Percentiles rank a stretch among this genome's conserved stretches.
phyloP scores from a whole-genome alignment of 2,888 invertebrate genomes.

The Syritta pipiens region DNA sequence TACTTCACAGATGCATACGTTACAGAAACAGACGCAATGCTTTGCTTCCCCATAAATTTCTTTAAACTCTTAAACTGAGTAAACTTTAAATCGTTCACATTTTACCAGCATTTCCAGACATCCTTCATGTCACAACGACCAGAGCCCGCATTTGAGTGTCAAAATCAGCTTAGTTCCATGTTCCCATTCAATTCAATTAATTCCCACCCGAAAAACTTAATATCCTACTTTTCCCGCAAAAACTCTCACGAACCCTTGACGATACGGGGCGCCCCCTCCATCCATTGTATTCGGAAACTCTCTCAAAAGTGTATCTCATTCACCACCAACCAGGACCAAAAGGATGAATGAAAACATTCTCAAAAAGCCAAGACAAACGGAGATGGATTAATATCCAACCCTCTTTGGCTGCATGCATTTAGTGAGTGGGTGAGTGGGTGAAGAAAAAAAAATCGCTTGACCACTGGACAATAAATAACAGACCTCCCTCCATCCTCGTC shows the following conservation, averaged over 20 bases:
- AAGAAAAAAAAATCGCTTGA: slow-evolving; percentile 19
- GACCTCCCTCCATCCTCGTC: slow-evolving; percentile 25
- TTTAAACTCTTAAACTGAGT: no score
- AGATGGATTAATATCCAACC: slow-evolving; percentile 46
- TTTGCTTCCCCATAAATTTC: no score
- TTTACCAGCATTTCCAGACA: no score
- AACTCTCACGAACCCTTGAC: no score
- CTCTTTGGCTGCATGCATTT: slow-evolving; percentile 25
- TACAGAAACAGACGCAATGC: no score
- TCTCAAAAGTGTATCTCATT: slow-evolving; percentile 37
- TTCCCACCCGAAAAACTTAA: slow-evolving; percentile 25
- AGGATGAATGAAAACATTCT: slow-evolving; percentile 28
- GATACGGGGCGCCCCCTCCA: no score
- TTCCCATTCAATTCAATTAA: slow-evolving; percentile 37
- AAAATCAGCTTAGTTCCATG: slow-evolving; percentile 51
- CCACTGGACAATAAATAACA: slow-evolving; percentile 49
- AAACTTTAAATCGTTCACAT: no score
- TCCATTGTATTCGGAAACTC: slow-evolving; percentile 25
- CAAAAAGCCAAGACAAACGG: slow-evolving; percentile 12
- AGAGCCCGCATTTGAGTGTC: slow-evolving; percentile 41
- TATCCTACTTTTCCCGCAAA: slow-evolving; percentile 24
- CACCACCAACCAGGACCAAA: slow-evolving; percentile 6
- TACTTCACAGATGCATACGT: no score
- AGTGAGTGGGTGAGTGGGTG: background rate
- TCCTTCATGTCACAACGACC: background rate